Conservation (phyloP, 2,888 invertebrate species). For the Eupithecia subfuscata region DNA sequence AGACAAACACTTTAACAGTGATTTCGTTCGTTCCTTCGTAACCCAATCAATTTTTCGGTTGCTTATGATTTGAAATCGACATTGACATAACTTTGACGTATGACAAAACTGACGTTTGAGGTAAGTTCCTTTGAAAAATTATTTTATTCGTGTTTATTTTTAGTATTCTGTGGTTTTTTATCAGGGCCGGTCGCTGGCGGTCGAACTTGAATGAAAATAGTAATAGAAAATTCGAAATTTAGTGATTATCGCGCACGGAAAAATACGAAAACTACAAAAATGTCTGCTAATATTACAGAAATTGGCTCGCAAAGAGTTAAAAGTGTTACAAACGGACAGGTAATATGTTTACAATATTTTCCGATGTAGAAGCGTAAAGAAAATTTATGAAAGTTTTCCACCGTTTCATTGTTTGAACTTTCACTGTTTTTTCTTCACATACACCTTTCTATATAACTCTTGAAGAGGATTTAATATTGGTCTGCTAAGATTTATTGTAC, state of each 20-base stretch:
- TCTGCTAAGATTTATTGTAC: not conserved
- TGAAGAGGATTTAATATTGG: not conserved
- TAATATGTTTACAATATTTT: conserved; percentile 41
- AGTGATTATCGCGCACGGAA: not conserved
- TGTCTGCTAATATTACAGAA: conserved; percentile 63
- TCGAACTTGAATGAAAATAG: not conserved
- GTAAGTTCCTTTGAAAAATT: not conserved
- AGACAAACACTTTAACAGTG: not conserved
- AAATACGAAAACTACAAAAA: conserved; percentile 39
- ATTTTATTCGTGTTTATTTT: not conserved
- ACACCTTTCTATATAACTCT: not conserved
- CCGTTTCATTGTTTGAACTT: conserved; percentile 5
- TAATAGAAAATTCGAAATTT: conserved; percentile 12
- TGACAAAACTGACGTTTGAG: not conserved
- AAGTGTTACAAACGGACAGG: conserved; percentile 70
- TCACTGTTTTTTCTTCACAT: not conserved
- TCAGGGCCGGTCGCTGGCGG: not conserved
- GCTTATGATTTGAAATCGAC: not conserved
- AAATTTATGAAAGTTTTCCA: conserved; percentile 14
- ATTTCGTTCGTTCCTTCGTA: not conserved
- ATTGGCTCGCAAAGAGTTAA: conserved; percentile 73
- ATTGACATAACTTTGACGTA: not conserved
- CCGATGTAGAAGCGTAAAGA: not conserved
- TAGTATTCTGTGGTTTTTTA: not conserved
- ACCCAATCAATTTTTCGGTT: not conserved